Conservation (phyloP, 2,797 vertebrate species). For the Chaetodon trifasciatus region DNA sequence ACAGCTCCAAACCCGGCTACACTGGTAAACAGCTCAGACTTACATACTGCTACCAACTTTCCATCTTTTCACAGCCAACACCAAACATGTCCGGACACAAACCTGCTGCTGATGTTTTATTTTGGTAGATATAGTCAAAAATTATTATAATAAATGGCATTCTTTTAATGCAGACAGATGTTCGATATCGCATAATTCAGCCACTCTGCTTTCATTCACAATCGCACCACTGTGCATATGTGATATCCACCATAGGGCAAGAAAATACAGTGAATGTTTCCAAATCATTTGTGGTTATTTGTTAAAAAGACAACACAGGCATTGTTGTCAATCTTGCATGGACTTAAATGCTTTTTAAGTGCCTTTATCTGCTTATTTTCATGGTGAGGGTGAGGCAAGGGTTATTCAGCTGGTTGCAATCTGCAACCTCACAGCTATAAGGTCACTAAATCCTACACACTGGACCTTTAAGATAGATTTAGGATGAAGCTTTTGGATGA, state of each 20-base stretch:
- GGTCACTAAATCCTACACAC: too few species aligned
- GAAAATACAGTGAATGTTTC: too few species aligned
- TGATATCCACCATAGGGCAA: too few species aligned
- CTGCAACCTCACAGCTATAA: too few species aligned
- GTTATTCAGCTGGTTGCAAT: too few species aligned
- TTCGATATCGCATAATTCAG: not conserved
- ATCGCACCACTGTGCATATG: not conserved
- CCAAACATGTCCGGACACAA: conserved; percentile 27
- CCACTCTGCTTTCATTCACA: not conserved
- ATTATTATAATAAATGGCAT: not conserved
- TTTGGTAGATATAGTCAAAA: not conserved
- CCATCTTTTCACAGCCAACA: conserved; percentile 23
- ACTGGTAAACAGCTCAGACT: conserved; percentile 31
- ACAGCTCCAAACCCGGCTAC: conserved; percentile 18
- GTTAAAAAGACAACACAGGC: too few species aligned
- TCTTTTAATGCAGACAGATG: not conserved
- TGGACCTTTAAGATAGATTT: not conserved
- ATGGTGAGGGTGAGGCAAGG: too few species aligned
- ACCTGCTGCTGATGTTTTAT: conserved; percentile 10
- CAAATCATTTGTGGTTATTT: too few species aligned
- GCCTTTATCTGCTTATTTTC: too few species aligned
- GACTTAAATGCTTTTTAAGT: too few species aligned
- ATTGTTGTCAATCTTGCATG: too few species aligned
- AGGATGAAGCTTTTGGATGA: not conserved
- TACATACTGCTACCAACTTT: conserved; percentile 26